Base-by-base conservation (phyloP, 2,113 vertebrate genomes). In the Nannospalax galili region DNA sequence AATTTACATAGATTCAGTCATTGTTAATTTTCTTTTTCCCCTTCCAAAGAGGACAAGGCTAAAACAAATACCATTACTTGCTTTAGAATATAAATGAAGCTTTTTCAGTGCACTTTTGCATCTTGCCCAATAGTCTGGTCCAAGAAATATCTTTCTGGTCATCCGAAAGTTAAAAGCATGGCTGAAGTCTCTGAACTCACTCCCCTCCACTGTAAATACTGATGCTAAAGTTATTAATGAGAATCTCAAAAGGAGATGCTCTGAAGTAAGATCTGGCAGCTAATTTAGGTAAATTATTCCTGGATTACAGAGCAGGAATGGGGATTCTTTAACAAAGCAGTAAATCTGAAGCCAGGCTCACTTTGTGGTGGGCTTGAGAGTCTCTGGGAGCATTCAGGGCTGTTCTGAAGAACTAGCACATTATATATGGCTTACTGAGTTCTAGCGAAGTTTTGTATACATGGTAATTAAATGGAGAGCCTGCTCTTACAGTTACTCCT, bases 11-110 rank as follows among this genome's bases (percentile, higher is more conserved):
- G 32, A 15, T 28, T 67, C 30, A 1, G 0, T 9, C 28, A 78
- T 64, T 90, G 78, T 93, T n/a, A 28, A 80, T 67, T 72, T 67
- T 28, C 26, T 64, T 37, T 77, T 84, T 67, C 32, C n/a, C 22
- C 32, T 64, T 6, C 7, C 1, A 8, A 15, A 24, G 19, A 56
- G n/a, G 3, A 85, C 58, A 94, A 96, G 20, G 19, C 3, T 88
- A 12, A 87, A 91, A 85, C 11, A 58, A 65, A 20, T 16, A 52
- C 20, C 32, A 77, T 40, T 42, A 85, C 12, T 90, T 78, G 17
- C 74, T 69, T 15, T 24, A 72, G 9, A 78, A 92, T 90, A 92
- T 56, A 93, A 62, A 88, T n/a, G 64, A 65, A 79, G 62, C 92
- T 78, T 88, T 7, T 69, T 73, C 45, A 26, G 7, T 81, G 79